A percentile compares a stretch with the other conserved stretches of the same genome.
These are phyloP conservation scores for Bolborhynchus lineola DNA, from an alignment of 2,113 vertebrate species.

Conservation along the genomic window DNA sequence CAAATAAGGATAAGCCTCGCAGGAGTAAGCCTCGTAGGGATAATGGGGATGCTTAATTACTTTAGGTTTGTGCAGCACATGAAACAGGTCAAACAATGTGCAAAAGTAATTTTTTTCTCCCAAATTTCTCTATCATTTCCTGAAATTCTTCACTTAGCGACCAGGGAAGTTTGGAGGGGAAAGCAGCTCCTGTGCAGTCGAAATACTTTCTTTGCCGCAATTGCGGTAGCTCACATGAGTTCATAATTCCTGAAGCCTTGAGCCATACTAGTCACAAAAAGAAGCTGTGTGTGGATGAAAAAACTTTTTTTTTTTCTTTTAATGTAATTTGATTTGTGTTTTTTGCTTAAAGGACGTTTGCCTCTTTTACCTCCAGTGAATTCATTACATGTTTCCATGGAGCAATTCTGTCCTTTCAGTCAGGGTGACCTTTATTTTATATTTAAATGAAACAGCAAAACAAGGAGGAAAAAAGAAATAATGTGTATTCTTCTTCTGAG, in stretches of 20 bases:
- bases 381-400: neutral
- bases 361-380: constrained; percentile 11
- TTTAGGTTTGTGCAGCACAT: neutral
- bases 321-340: neutral
- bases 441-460: constrained; percentile 35
- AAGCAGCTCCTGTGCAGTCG: neutral
- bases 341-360: constrained; percentile 32
- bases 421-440: constrained; percentile 56
- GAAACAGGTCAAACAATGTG: neutral
- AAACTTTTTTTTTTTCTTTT: neutral
- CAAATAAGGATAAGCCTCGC: neutral
- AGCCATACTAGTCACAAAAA: neutral
- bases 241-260: neutral
- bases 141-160: neutral
- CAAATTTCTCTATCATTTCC: neutral
- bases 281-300: neutral
- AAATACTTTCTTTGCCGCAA: neutral
- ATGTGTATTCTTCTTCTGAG: neutral
- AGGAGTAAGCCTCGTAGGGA: neutral
- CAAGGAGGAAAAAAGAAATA: neutral
- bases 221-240: neutral
- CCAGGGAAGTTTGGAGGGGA: neutral
- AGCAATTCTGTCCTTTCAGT: neutral
- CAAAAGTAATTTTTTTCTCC: neutral
- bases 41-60: neutral